Evolutionary conservation across 2,888 invertebrate species (phyloP), one percentile per base, ranked within the genome.

Genomic region (Macrophya alboannulata): DNA sequence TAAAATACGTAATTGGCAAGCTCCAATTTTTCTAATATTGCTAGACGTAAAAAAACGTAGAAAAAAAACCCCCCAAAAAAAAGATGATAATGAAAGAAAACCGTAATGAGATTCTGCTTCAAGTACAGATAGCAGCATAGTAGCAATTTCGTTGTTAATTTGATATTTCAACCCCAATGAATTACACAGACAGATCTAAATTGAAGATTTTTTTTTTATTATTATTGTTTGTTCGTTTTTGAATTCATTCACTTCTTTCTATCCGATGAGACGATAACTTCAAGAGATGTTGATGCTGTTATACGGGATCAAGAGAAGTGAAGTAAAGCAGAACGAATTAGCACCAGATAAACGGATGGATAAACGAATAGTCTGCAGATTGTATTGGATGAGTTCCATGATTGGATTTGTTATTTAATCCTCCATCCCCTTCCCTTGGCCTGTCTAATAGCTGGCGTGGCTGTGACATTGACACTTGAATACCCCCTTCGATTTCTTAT

Each of bases 311-410:
- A 9, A 9, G 40, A 40, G 37, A 37, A 71, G 68, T 17, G 12
- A 68, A 68, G 31, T 31, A 71, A 40, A 71, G 2, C 40, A 40
- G 71, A 71, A 40, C 40, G 71, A 37, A 71, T 40, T 40, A 37
- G 40, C 37, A 40, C 31, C 71, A 71, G n/a, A 43, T 71, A 71
- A n/a, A 71, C 37, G n/a, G 71, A 71, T 43, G 71, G 17, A 40
- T 31, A 15, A 71, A 40, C 37, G n/a, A 37, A 71, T 71, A n/a
- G 71, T 71, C 71, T 37, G 71, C 3, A 37, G 17, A 71, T 40
- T 71, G 40, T 40, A 71, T 71, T 40, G 71, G 40, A 40, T 71
- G 71, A 43, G 40, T 71, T 71, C 40, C 71, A 31, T 71, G 71
- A 71, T 71, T 71, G 71, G 71, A 71, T 43, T 71, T n/a, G 17